These are phyloP conservation scores for Drosophila sordidapex DNA, from an alignment of 2,888 invertebrate genomes.

Conservation along the genomic window DNA sequence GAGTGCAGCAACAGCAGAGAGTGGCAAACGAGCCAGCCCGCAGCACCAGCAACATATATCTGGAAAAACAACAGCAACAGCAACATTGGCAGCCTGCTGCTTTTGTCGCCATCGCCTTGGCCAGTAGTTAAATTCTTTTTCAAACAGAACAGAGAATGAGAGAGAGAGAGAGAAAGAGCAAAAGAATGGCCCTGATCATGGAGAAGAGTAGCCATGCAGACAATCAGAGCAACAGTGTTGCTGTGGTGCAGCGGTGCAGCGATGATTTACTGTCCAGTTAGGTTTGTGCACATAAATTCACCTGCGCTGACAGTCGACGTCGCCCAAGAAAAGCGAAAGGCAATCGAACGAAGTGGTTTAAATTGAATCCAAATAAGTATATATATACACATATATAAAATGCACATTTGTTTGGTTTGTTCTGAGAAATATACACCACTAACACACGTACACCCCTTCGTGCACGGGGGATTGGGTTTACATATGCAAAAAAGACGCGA, in stretches of 20 bases:
- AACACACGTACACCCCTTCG: too few species aligned
- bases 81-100: conserved; percentile 43
- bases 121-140: conserved; percentile 42
- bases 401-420: conserved; percentile 45
- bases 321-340: conserved; percentile 72
- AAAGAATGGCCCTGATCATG: conserved; percentile 30
- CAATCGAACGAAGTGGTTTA: conserved; percentile 45
- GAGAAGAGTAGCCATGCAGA: conserved; percentile 43
- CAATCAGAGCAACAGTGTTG: conserved; percentile 45
- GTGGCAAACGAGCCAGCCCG: conserved; percentile 33
- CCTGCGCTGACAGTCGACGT: conserved; percentile 80
- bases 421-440: conserved; percentile 50
- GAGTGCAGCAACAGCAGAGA: conserved; percentile 1
- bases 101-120: conserved; percentile 51
- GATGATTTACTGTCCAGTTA: conserved; percentile 83
- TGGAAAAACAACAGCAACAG: conserved; percentile 2
- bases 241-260: conserved; percentile 46
- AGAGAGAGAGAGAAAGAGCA: neutral
- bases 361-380: conserved; percentile 61
- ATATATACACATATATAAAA: conserved; percentile 7
- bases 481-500: conserved; percentile 57
- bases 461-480: conserved; percentile 3
- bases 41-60: conserved; percentile 26
- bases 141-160: conserved; percentile 1
- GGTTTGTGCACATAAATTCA: conserved; percentile 83